Conservation (phyloP, 2,888 invertebrate genomes). For the Acrobasis consociella region DNA sequence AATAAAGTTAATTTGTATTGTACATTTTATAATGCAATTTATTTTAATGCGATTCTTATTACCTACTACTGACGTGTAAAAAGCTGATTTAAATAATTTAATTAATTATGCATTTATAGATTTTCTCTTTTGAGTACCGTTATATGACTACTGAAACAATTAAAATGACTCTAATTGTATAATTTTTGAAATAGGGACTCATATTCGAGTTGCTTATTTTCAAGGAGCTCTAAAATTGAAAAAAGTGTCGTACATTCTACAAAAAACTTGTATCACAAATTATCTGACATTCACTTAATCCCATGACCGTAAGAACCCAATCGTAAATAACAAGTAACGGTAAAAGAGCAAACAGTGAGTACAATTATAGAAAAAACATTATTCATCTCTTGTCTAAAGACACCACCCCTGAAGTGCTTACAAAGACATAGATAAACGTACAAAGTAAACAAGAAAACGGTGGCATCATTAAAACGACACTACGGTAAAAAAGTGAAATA, state of each 20-base stretch:
- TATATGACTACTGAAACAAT: no score
- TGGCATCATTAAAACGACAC: conserved; percentile 72
- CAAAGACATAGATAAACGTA: conserved; percentile 70
- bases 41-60: no score
- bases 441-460: conserved; percentile 71
- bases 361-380: conserved; percentile 59
- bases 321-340: conserved; percentile 53
- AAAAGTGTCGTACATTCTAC: background rate
- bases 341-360: conserved; percentile 47
- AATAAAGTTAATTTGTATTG: no score
- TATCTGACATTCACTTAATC: conserved; percentile 40
- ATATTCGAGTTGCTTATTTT: background rate
- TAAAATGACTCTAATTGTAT: no score
- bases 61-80: no score
- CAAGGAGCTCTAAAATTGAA: background rate
- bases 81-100: no score
- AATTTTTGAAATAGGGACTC: no score
- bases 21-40: no score
- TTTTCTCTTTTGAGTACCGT: no score
- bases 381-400: conserved; percentile 71
- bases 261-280: conserved; percentile 56
- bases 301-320: conserved; percentile 36
- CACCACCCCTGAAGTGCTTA: conserved; percentile 59
- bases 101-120: no score
- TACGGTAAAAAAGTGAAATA: conserved; percentile 48